phyloP scores from a whole-genome alignment of 2,113 vertebrate genomes.

The Lophura nycthemera region DNA sequence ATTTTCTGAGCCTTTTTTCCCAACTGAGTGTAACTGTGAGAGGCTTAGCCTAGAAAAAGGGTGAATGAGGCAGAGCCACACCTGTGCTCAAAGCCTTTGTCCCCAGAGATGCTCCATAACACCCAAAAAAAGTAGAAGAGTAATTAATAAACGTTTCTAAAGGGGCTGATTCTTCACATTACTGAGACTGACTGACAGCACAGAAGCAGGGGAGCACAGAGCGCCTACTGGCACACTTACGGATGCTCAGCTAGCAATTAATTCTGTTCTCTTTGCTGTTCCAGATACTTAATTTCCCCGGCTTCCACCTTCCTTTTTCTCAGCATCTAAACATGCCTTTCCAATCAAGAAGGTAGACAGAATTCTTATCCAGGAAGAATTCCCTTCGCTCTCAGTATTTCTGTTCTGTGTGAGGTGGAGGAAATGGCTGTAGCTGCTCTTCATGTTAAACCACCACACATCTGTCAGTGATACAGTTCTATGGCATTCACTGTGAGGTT shows the following conservation, averaged over 20 bases:
- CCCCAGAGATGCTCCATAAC: neutral
- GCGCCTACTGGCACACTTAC: neutral
- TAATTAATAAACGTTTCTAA: neutral
- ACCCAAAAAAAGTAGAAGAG: neutral
- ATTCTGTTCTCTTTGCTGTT: neutral
- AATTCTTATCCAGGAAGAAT: no score
- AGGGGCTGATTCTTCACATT: neutral
- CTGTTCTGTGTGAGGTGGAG: neutral
- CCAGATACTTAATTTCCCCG: neutral
- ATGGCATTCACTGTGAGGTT: constrained; percentile 16
- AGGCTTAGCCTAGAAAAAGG: neutral
- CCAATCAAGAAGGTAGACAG: neutral
- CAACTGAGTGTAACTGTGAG: neutral
- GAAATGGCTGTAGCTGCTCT: constrained; percentile 25
- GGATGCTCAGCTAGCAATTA: neutral
- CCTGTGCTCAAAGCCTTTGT: neutral
- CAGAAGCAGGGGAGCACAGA: neutral
- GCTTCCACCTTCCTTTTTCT: neutral
- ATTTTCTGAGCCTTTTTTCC: neutral
- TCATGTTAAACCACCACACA: neutral
- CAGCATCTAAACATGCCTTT: neutral
- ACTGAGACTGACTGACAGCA: neutral
- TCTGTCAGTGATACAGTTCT: constrained; percentile 37
- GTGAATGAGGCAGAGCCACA: neutral
- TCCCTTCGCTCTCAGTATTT: neutral